phyloP scores from a whole-genome alignment of 1,140 invertebrate species.

The Plodia interpunctella region DNA sequence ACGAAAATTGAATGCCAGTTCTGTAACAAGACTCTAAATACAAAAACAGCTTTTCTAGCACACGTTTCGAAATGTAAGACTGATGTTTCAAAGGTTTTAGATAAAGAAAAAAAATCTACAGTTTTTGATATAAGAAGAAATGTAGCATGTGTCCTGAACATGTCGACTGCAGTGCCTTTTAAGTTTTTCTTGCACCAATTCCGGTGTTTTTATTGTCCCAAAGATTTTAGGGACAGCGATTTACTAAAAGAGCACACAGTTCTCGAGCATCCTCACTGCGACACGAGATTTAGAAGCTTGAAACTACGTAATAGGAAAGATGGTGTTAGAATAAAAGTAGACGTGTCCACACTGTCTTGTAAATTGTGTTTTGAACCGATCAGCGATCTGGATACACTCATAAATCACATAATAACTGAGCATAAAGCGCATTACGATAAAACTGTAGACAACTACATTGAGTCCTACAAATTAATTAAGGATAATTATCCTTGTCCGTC shows the following conservation, averaged over 20 bases:
- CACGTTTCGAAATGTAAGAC: slow-evolving; percentile 34
- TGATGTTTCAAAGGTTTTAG: slow-evolving; percentile 13
- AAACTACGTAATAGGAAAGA: slow-evolving; percentile 43
- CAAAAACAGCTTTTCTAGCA: slow-evolving; percentile 36
- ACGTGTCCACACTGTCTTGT: slow-evolving; percentile 45
- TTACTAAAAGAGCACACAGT: slow-evolving; percentile 44
- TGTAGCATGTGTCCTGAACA: slow-evolving; percentile 50
- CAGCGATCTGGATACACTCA: slow-evolving; percentile 33
- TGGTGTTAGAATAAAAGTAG: slow-evolving; percentile 46
- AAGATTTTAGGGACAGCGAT: slow-evolving; percentile 45
- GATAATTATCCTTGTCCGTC: slow-evolving; percentile 49
- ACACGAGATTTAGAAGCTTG: slow-evolving; percentile 44
- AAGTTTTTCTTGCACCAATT: slow-evolving; percentile 56
- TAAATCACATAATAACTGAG: slow-evolving; percentile 43
- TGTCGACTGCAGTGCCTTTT: slow-evolving; percentile 55
- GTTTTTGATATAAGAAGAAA: slow-evolving; percentile 44
- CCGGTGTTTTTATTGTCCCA: slow-evolving; percentile 57
- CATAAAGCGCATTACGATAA: slow-evolving; percentile 43
- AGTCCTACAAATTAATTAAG: slow-evolving; percentile 45
- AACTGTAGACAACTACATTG: slow-evolving; percentile 34
- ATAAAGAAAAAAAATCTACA: slow-evolving; percentile 23
- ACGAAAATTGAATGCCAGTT: slow-evolving; percentile 34
- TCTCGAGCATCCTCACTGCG: slow-evolving; percentile 43
- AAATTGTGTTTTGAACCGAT: slow-evolving; percentile 43
- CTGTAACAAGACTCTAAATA: slow-evolving; percentile 34